phyloP scores from a whole-genome alignment of 2,113 vertebrate species.

The Calypte anna region DNA sequence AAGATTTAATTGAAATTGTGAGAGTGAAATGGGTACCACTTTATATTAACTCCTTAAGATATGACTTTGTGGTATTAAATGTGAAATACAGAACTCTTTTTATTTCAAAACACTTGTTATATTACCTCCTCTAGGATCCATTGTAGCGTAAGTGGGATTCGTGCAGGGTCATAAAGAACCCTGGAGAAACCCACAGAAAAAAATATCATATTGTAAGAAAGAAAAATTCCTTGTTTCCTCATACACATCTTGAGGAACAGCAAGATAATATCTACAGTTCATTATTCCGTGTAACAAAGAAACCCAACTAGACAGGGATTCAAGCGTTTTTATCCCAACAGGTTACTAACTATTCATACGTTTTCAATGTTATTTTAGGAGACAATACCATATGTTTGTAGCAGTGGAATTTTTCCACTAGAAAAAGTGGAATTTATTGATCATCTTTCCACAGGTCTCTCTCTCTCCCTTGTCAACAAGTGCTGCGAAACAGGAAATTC shows the following conservation, averaged over 20 bases:
- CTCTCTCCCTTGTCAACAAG: background rate
- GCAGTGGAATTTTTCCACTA: background rate
- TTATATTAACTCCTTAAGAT: background rate
- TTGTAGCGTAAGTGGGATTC: background rate
- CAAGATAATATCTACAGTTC: background rate
- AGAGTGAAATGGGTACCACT: background rate
- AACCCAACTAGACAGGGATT: background rate
- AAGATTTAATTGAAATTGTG: background rate
- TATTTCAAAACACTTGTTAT: conserved; percentile 31
- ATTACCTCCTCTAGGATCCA: conserved; percentile 22
- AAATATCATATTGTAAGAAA: background rate
- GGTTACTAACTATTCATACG: background rate
- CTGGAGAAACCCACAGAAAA: background rate
- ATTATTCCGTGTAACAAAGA: background rate
- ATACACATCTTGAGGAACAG: background rate
- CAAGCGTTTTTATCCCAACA: background rate
- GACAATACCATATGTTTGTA: background rate
- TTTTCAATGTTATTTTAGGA: background rate
- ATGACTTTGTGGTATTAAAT: conserved; percentile 1
- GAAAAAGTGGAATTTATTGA: background rate
- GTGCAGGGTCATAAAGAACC: background rate
- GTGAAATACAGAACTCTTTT: background rate
- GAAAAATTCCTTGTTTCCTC: background rate
- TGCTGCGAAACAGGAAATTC: background rate
- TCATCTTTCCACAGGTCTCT: background rate